Percentiles rank a stretch among this genome's conserved stretches.
Conservation (phyloP, 2,888 invertebrate species). For the Archips xylosteana region DNA sequence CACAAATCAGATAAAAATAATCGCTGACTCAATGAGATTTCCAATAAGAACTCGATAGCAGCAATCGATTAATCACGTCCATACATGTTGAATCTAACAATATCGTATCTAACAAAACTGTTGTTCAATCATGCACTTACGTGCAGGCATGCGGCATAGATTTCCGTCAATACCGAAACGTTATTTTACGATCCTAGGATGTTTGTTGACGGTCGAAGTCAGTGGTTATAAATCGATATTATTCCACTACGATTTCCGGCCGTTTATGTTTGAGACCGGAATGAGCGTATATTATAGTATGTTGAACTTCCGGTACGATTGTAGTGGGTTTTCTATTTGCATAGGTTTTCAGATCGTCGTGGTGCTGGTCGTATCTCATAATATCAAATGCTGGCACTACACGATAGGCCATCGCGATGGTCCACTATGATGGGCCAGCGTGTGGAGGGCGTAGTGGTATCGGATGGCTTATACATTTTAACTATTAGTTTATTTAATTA, state of each 20-base stretch:
- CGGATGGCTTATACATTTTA: too few species aligned
- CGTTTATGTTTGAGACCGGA: neutral
- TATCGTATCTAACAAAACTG: constrained; percentile 33
- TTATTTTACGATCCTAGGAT: constrained; percentile 12
- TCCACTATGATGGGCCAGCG: too few species aligned
- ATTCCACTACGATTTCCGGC: constrained; percentile 4
- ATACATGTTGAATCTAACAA: constrained; percentile 39
- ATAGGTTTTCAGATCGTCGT: neutral
- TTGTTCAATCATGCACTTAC: constrained; percentile 35
- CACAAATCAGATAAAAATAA: neutral
- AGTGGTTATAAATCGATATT: constrained; percentile 15
- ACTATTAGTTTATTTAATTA: too few species aligned
- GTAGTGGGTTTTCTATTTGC: constrained; percentile 3
- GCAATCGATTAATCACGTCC: constrained; percentile 37
- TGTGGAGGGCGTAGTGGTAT: too few species aligned
- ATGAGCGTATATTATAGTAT: neutral
- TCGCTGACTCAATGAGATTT: constrained; percentile 11
- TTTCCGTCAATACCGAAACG: constrained; percentile 38
- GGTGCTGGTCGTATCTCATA: too few species aligned
- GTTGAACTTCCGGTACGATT: neutral
- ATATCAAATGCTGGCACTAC: too few species aligned
- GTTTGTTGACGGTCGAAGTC: constrained; percentile 31
- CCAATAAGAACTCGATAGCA: constrained; percentile 28
- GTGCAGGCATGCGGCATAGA: constrained; percentile 33
- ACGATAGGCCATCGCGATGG: too few species aligned